Percentiles rank a stretch among this genome's conserved stretches.
Evolutionary conservation across 2,797 vertebrate genomes (phyloP).

Genomic region (Lagorchestes hirsutus): DNA sequence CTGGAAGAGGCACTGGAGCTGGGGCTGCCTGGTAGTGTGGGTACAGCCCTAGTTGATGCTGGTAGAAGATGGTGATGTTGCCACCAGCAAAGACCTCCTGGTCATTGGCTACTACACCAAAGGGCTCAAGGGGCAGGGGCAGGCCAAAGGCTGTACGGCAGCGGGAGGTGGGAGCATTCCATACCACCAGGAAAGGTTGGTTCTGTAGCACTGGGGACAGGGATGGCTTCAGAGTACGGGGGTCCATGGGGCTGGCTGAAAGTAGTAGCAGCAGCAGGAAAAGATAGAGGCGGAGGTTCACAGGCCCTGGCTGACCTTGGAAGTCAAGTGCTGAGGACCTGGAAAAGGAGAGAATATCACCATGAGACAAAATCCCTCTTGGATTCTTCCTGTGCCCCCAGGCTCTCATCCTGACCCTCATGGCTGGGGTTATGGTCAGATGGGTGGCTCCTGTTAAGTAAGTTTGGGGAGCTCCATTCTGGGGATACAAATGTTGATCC

Average conservation of each 20-base stretch:
- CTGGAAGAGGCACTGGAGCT: neutral
- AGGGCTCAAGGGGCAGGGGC: constrained; percentile 55
- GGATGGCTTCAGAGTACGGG: constrained; percentile 37
- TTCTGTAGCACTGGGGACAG: constrained; percentile 46
- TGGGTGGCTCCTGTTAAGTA: neutral
- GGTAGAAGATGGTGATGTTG: constrained; percentile 72
- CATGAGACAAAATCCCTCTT: neutral
- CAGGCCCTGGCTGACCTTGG: neutral
- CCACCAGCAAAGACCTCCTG: constrained; percentile 65
- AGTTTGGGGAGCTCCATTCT: neutral
- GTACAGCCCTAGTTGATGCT: constrained; percentile 64
- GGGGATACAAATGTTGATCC: neutral
- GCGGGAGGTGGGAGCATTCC: constrained; percentile 69
- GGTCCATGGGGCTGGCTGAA: neutral
- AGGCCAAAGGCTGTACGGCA: constrained; percentile 44
- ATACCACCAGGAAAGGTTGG: constrained; percentile 66
- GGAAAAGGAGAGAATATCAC: neutral
- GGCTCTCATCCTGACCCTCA: neutral
- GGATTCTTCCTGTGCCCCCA: neutral
- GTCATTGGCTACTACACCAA: constrained; percentile 55
- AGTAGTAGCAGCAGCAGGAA: constrained; percentile 53
- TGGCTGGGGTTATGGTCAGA: neutral
- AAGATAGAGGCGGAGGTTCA: neutral
- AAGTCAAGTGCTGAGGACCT: too few species aligned
- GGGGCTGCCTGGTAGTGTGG: constrained; percentile 52